These are phyloP conservation scores for Heteromurus nitidus DNA, from an alignment of 2,888 invertebrate genomes.

Conservation along the genomic window DNA sequence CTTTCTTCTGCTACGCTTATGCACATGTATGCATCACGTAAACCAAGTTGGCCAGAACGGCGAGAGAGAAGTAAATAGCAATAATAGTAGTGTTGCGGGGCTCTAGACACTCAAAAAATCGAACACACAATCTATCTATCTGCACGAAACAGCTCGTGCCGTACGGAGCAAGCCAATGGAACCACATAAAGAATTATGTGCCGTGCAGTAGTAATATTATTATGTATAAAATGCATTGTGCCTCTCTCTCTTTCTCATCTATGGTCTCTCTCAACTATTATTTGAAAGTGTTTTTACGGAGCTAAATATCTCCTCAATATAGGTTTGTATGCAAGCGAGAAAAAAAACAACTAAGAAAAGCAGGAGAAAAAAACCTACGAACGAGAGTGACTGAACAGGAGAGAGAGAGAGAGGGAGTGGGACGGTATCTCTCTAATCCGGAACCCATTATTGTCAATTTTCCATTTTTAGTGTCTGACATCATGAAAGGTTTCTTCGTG, in stretches of 20 bases:
- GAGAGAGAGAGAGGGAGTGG: constrained; percentile 41
- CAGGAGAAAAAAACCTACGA: too few relatives aligned
- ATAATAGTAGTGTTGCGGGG: too few relatives aligned
- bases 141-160: constrained; percentile 47
- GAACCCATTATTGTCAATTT: constrained; percentile 65
- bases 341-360: constrained; percentile 10
- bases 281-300: constrained; percentile 2
- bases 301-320: background rate
- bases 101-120: too few relatives aligned
- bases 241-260: background rate
- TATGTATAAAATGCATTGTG: constrained; percentile 50
- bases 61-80: background rate
- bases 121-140: constrained; percentile 50
- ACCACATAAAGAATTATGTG: constrained; percentile 58
- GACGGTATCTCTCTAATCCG: constrained; percentile 61
- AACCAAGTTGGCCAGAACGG: background rate
- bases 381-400: constrained; percentile 12
- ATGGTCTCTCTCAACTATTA: background rate
- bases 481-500: constrained; percentile 56
- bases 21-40: too few relatives aligned
- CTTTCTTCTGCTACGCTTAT: background rate
- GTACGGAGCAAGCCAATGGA: constrained; percentile 26
- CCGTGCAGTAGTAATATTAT: constrained; percentile 55
- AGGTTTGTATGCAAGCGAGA: constrained; percentile 33
- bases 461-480: constrained; percentile 62